A percentile compares a stretch with the other conserved stretches of the same genome.
phyloP scores from a whole-genome alignment of 2,797 vertebrate genomes.

The Galagoides demidoff region DNA sequence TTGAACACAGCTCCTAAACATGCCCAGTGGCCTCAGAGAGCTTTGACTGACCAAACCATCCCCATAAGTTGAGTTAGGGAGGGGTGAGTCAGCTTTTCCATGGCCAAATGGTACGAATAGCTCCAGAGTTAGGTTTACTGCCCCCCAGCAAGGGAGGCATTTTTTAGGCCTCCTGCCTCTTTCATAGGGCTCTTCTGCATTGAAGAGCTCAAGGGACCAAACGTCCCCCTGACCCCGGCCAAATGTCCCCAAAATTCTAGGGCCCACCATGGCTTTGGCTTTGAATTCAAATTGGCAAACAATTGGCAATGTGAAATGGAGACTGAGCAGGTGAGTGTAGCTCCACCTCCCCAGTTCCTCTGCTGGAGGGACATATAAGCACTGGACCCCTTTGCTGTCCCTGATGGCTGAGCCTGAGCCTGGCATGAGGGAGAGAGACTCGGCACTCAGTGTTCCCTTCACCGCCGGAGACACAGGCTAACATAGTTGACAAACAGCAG shows the following conservation, averaged over 20 bases:
- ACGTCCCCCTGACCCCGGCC: not conserved
- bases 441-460: not conserved
- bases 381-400: not conserved
- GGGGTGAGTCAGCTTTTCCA: slow-evolving; percentile 45
- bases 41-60: not conserved
- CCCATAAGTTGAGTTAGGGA: slow-evolving; percentile 9
- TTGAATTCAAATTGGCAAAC: slow-evolving; percentile 67
- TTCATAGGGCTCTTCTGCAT: slow-evolving; percentile 53
- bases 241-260: slow-evolving; percentile 63
- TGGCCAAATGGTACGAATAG: slow-evolving; percentile 8
- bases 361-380: not conserved
- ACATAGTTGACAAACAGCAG: not conserved
- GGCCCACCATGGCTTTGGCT: slow-evolving; percentile 62
- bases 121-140: slow-evolving; percentile 50
- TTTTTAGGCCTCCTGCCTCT: slow-evolving; percentile 53
- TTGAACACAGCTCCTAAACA: not conserved
- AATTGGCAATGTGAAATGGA: slow-evolving; percentile 34
- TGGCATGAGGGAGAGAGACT: not conserved
- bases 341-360: not conserved
- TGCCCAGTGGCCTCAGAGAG: not conserved
- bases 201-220: too few species aligned
- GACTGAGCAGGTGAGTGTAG: not conserved
- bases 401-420: not conserved
- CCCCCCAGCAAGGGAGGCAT: slow-evolving; percentile 49
- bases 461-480: not conserved